phyloP scores from a whole-genome alignment of 2,797 vertebrate species.

The Gymnothorax reevesii region DNA sequence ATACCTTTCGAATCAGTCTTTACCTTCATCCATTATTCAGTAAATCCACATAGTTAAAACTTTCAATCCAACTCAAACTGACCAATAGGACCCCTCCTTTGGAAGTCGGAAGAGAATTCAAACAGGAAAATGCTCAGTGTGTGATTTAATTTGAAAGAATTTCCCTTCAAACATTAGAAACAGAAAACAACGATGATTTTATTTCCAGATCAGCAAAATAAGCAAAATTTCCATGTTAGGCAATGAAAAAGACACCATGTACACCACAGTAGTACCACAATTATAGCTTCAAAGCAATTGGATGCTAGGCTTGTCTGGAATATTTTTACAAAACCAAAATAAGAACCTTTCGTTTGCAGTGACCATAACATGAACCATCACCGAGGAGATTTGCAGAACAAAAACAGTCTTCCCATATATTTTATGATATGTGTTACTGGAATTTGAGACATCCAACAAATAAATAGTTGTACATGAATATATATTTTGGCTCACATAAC shows the following conservation, averaged over 20 bases:
- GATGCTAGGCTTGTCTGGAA: neutral
- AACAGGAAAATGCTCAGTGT: neutral
- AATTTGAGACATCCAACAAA: neutral
- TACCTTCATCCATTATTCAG: neutral
- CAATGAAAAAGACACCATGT: neutral
- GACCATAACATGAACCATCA: slow-evolving; percentile 2
- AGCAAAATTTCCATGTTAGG: neutral
- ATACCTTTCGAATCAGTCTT: neutral
- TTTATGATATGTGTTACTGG: neutral
- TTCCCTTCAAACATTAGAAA: neutral
- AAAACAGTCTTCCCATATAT: neutral
- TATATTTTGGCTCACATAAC: neutral
- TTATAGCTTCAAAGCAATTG: neutral
- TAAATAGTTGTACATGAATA: neutral
- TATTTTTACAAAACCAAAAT: slow-evolving; percentile 4
- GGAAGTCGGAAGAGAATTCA: neutral
- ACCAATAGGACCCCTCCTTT: neutral
- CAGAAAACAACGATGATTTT: neutral
- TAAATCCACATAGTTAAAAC: neutral
- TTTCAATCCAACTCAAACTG: neutral
- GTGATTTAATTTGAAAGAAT: neutral
- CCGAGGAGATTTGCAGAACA: neutral
- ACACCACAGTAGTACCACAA: slow-evolving; percentile 7
- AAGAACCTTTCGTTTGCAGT: neutral
- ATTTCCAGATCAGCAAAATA: neutral